A percentile compares a stretch with the other conserved stretches of the same genome.
Conservation (phyloP, 2,888 invertebrate genomes). For the Tridacna gigas region DNA sequence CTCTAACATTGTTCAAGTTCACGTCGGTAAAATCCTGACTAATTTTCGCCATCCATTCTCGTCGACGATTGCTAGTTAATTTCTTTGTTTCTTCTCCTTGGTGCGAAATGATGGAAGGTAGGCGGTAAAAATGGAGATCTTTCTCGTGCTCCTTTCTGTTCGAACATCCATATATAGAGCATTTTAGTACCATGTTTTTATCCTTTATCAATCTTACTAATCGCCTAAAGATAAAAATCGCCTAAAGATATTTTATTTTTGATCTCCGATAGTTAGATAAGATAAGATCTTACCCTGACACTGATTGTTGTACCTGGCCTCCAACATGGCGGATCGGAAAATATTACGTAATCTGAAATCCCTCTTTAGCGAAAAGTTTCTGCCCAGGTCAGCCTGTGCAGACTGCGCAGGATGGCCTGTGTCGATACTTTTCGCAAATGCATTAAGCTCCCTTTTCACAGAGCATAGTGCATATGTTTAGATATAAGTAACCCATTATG, state of each 20-base stretch:
- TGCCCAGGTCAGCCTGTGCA: no score
- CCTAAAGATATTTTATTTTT: no score
- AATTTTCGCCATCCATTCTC: constrained; percentile 21
- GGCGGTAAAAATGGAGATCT: not conserved
- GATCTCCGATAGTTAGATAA: not conserved
- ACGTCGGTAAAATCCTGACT: not conserved
- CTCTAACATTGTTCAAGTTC: constrained; percentile 20
- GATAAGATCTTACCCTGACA: constrained; percentile 7
- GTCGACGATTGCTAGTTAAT: constrained; percentile 14
- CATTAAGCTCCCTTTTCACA: no score
- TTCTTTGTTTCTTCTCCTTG: not conserved
- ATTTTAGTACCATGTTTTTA: constrained; percentile 5
- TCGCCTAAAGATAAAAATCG: no score
- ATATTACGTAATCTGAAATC: constrained; percentile 9
- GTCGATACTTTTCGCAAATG: no score
- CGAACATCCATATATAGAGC: constrained; percentile 2
- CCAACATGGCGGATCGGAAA: constrained; percentile 4
- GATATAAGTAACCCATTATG: no score
- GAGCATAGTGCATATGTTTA: no score
- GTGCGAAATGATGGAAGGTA: not conserved
- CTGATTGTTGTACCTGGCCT: not conserved
- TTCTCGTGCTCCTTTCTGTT: constrained; percentile 3
- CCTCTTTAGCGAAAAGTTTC: no score
- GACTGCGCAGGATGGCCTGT: no score
- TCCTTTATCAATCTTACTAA: not conserved